Evolutionary conservation across 2,113 vertebrate species (phyloP), one percentile per base, ranked within the genome.

Genomic region (Gavialis gangeticus): DNA sequence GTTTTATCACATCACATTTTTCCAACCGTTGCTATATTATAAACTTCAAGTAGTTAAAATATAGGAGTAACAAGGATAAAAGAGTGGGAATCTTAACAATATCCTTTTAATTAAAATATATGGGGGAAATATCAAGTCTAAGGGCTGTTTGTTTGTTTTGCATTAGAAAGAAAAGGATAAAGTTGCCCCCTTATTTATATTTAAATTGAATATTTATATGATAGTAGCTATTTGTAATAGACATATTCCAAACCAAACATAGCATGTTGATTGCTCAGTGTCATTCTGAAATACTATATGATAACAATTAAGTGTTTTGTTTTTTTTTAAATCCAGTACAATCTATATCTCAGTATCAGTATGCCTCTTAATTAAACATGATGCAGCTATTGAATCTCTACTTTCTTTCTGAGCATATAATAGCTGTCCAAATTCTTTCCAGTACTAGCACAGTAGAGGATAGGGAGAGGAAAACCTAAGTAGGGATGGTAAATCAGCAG

Each of bases 171-270:
- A 66, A 7, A 27, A 21, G 81, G 75, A 83, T 46, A 71, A 79
- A 94, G 76, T 58, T 92, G 46, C 15, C 96, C 30, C 77, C 79
- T 92, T 94, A 96, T 95, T 96, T 95, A 88, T 93, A 92, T 85
- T 94, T 86, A 85, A 34, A 95, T 94, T 91, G 95, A 92, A 89
- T 62, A 90, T 79, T 94, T 91, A 79, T 93, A 94, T 1, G 2
- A 0, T 87, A 86, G 62, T 73, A 64, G 66, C 94, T 96, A 91
- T 95, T 94, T 89, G 92, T 84, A 96, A 95, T 88, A 81, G 30
- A 46, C 82, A 0, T 27, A 28, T 88, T 92, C 91, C 95, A 77
- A 84, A 84, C 59, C 84, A 91, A 97, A 96, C 96, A 95, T 92
- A 94, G 91, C 9, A 18, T 78, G 67, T 73, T 96, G 91, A 95